phyloP scores from a whole-genome alignment of 2,113 vertebrate species.

The Jacana jacana region DNA sequence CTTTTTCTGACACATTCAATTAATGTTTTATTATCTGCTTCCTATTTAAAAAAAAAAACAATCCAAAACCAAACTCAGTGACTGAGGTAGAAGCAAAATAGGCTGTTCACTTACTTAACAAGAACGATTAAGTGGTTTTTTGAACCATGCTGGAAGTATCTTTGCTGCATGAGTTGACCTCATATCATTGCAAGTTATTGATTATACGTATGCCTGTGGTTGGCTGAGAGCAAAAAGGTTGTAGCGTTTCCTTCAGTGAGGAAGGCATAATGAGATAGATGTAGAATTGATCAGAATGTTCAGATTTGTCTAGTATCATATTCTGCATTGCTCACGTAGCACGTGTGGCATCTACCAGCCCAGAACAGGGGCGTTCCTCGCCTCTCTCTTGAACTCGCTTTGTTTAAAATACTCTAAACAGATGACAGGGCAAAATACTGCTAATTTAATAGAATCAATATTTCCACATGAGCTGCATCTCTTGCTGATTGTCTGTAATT shows the following conservation, averaged over 20 bases:
- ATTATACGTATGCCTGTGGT: not conserved
- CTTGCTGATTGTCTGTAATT: not conserved
- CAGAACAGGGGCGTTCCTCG: accelerated
- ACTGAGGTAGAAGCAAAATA: conserved; percentile 19
- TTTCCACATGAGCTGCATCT: not conserved
- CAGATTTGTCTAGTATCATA: not conserved
- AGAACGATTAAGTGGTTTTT: conserved; percentile 19
- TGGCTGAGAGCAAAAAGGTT: not conserved
- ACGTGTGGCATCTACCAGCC: not conserved
- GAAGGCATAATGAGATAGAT: not conserved
- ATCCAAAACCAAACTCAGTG: not conserved
- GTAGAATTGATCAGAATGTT: conserved; percentile 16
- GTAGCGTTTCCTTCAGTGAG: not conserved
- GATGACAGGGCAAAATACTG: not conserved
- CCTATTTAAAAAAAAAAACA: not conserved
- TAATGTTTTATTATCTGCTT: conserved; percentile 71
- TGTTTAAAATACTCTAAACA: not conserved
- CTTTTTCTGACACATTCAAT: conserved; percentile 67
- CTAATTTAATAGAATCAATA: not conserved
- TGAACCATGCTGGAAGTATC: not conserved
- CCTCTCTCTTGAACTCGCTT: not conserved
- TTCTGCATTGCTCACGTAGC: not conserved
- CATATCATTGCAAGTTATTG: not conserved
- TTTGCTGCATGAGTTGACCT: conserved; percentile 17
- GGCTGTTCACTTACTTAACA: conserved; percentile 25